Evolutionary conservation across 2,797 vertebrate species (phyloP).

Genomic region (Buceros bicornis): DNA sequence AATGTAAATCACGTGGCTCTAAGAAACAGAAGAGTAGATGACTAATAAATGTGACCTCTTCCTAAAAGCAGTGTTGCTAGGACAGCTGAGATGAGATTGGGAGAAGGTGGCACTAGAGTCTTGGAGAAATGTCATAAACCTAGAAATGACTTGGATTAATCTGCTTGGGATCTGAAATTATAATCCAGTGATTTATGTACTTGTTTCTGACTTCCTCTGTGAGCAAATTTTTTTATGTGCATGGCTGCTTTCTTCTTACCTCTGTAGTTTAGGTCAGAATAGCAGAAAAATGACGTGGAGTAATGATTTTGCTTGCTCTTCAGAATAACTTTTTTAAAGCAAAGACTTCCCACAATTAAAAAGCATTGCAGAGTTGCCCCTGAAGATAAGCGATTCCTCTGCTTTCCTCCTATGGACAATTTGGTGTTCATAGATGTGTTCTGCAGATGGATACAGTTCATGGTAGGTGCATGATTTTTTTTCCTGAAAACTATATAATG

Average conservation of each 20-base stretch:
- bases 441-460: neutral
- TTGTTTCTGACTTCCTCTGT: neutral
- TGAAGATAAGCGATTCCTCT: neutral
- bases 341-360: neutral
- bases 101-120: neutral
- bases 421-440: neutral
- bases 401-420: neutral
- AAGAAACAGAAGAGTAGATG: neutral
- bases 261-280: neutral
- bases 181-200: neutral
- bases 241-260: neutral
- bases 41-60: neutral
- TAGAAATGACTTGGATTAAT: neutral
- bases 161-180: neutral
- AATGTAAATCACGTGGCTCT: neutral
- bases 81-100: neutral
- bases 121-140: neutral
- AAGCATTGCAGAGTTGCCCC: neutral
- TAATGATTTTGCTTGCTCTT: neutral
- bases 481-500: neutral
- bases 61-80: neutral
- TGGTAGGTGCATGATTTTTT: neutral
- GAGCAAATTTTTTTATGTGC: neutral
- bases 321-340: neutral
- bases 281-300: too few species aligned